phyloP scores from a whole-genome alignment of 2,888 invertebrate genomes.

The Protonemura montana region DNA sequence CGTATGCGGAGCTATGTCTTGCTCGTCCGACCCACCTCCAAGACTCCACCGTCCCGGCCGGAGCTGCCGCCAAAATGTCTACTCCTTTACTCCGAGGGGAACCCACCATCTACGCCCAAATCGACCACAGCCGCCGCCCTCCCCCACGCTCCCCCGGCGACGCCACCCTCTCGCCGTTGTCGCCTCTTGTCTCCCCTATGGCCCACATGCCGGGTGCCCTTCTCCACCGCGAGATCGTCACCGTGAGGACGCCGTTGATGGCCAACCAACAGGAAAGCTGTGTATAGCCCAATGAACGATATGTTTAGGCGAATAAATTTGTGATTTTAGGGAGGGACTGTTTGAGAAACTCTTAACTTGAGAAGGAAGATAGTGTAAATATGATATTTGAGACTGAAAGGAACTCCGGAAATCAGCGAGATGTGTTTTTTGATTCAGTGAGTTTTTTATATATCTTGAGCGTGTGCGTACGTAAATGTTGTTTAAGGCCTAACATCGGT shows the following conservation, averaged over 20 bases:
- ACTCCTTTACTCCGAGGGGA: slow-evolving; percentile 56
- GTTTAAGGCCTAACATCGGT: not conserved
- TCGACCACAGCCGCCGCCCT: slow-evolving; percentile 70
- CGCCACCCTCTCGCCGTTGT: slow-evolving; percentile 65
- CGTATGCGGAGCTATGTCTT: slow-evolving; percentile 69
- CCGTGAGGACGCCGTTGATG: slow-evolving; percentile 74
- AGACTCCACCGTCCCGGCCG: slow-evolving; percentile 56
- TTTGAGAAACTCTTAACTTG: not conserved
- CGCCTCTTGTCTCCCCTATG: slow-evolving; percentile 54
- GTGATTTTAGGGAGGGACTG: not conserved
- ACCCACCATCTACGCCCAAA: slow-evolving; percentile 77
- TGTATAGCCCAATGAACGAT: slow-evolving; percentile 61
- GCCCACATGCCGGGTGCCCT: not conserved
- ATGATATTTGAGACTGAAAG: not conserved
- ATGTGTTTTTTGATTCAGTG: not conserved
- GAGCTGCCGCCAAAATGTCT: slow-evolving; percentile 51
- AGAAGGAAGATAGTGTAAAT: not conserved
- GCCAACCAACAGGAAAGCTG: slow-evolving; percentile 75
- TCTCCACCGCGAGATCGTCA: slow-evolving; percentile 69
- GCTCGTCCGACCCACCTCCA: slow-evolving; percentile 64
- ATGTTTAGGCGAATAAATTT: slow-evolving; percentile 29
- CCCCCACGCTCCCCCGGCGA: slow-evolving; percentile 54
- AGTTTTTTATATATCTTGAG: not conserved
- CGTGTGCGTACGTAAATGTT: not conserved
- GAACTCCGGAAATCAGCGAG: not conserved